Base-by-base conservation (phyloP, 2,888 invertebrate genomes). In the Silvanus unidentatus region DNA sequence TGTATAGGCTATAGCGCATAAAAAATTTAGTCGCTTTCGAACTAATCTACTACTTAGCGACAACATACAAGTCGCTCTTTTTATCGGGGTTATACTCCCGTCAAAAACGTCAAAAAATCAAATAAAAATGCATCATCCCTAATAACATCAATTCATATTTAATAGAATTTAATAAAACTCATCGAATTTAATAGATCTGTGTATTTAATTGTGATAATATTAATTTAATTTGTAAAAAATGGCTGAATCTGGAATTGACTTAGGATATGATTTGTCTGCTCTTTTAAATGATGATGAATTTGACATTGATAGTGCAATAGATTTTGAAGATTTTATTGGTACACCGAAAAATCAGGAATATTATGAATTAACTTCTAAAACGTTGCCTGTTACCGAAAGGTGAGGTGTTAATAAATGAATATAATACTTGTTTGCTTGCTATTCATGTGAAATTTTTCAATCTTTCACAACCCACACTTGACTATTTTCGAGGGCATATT, bases 171-270 rank as follows among this genome's bases (percentile, higher is more conserved):
- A 8, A 16, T 32, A 32, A 12, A 32, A 32, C 32, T 8, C n/a
- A 5, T 9, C 3, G 3, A 32, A 8, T 32, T 32, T 32, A 22
- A 22, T 22, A 32, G 32, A 47, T 46, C 40, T 43, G 43, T 45
- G 45, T 40, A 40, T 40, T 34, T 11, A 38, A 38, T 41, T 42
- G 28, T 41, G 42, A 32, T 32, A 32, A 12, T 32, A 12, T 8
- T 32, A 12, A 5, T 8, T 32, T 12, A 32, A 32, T 32, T 12
- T 32, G 13, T 32, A 37, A 49, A 69, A 49, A 42, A 77, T 76
- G 76, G 73, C 76, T 44, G 81, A 82, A 62, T 81, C 81, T 35
- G 81, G 81, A 22, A 78, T 82, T 53, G 81, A 82, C 68, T 73
- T 82, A 65, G 80, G 79, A 49, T 82, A 80, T 62, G 82, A 82